phyloP scores from a whole-genome alignment of 2,113 vertebrate species.

The Istiophorus platypterus region DNA sequence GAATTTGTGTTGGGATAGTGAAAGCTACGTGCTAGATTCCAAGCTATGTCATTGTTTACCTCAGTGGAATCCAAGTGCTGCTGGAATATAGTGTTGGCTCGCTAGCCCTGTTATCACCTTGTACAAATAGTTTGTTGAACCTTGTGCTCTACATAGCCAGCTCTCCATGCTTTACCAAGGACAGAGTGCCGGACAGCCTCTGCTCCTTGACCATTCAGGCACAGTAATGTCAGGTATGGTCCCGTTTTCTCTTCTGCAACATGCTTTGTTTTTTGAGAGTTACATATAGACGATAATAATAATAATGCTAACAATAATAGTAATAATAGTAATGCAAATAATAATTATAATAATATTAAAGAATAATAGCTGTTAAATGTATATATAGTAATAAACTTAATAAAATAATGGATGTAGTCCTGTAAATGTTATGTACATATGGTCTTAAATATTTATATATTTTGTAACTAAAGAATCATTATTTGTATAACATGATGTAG shows the following conservation, averaged over 20 bases:
- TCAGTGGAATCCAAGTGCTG: slow-evolving; percentile 77
- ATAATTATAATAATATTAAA: slow-evolving; percentile 74
- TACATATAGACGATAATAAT: slow-evolving; percentile 76
- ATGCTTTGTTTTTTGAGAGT: slow-evolving; percentile 82
- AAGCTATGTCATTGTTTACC: slow-evolving; percentile 74
- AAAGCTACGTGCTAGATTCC: slow-evolving; percentile 77
- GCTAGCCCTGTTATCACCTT: slow-evolving; percentile 77
- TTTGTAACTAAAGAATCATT: slow-evolving; percentile 91
- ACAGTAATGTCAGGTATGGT: slow-evolving; percentile 86
- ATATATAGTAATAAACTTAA: slow-evolving; percentile 83
- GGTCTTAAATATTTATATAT: slow-evolving; percentile 99
- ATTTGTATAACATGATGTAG: slow-evolving; percentile 88
- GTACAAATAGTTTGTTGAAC: slow-evolving; percentile 83
- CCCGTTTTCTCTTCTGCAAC: slow-evolving; percentile 85
- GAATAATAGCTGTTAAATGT: slow-evolving; percentile 81
- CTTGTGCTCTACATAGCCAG: slow-evolving; percentile 81
- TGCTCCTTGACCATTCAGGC: slow-evolving; percentile 81
- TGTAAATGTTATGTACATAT: slow-evolving; percentile 99
- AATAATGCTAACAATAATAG: slow-evolving; percentile 57
- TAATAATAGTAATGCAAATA: slow-evolving; percentile 68
- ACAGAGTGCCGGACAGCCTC: slow-evolving; percentile 71
- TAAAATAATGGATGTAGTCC: slow-evolving; percentile 84
- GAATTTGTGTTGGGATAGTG: slow-evolving; percentile 71
- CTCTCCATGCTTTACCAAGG: slow-evolving; percentile 83
- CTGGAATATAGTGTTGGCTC: slow-evolving; percentile 77